Percentiles rank a stretch among this genome's conserved stretches.
Conservation (phyloP, 2,113 vertebrate genomes). For the Rhinopomastus cyanomelas region DNA sequence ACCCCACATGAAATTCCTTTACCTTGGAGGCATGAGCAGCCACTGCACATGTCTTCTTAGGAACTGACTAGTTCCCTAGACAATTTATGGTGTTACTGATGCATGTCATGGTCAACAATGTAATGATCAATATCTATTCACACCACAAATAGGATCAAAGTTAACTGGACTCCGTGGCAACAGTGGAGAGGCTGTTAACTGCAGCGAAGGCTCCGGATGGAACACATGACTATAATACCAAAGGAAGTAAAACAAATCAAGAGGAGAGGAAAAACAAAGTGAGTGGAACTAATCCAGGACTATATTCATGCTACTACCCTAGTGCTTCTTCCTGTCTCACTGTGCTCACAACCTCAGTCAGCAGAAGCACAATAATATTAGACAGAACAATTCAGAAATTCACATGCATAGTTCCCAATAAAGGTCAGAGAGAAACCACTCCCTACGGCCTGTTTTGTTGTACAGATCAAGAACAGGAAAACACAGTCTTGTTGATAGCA, state of each 20-base stretch:
- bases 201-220: not conserved
- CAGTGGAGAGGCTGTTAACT: constrained; percentile 18
- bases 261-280: not conserved
- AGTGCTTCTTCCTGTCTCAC: not conserved
- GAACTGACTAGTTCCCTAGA: not conserved
- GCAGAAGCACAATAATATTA: not conserved
- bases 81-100: constrained; percentile 2
- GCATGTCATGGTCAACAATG: not conserved
- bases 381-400: not conserved
- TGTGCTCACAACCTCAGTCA: not conserved
- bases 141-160: constrained; percentile 4
- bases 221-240: constrained; percentile 13
- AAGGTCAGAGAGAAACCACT: not conserved
- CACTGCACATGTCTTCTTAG: constrained; percentile 1
- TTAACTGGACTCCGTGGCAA: not conserved
- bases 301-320: not conserved
- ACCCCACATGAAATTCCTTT: not conserved
- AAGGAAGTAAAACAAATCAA: not conserved
- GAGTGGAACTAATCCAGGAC: not conserved
- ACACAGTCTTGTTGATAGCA: not conserved
- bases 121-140: constrained; percentile 23
- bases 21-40: constrained; percentile 9
- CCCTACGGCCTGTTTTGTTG: not conserved
- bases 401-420: not conserved
- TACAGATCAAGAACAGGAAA: not conserved